Evolutionary conservation across 2,888 invertebrate species (phyloP), one percentile per base, ranked within the genome.

Genomic region (Temnothorax rugatulus): DNA sequence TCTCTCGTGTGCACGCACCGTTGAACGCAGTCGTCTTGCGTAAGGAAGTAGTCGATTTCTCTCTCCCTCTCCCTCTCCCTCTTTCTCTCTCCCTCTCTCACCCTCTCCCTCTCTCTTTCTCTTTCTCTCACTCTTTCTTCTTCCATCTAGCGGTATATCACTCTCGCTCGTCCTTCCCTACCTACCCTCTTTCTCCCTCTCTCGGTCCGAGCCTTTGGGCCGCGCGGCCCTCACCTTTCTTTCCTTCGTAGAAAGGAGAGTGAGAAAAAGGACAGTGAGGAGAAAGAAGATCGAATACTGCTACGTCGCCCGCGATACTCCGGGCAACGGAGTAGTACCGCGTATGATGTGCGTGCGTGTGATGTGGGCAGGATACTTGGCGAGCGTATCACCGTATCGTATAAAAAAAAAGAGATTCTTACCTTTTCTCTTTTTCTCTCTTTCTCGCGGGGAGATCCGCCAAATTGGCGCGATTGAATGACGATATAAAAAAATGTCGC

Each of bases 11-110:
- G 88, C 91, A 88, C 93, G 93, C 93, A 92, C 92, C 91, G 92
- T 91, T 93, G 92, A 92, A 90, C 90, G 90, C 91, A 90, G 92
- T 92, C 90, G 87, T 91, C 90, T 92, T 92, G 92, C 92, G 92
- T 92, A 92, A 92, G 92, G 90, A 92, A 92, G 92, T 92, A 92
- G 92, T 92, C 91, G 89, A 87, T 85, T 89, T 84, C 85, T 79
- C 81, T 79, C 85, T 84, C 86, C 71, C 57, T 75, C 85, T 75
- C 85, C 54, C 59, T 76, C 66, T 25, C 84, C 18, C 41, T 73
- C 76, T 74, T 38, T 75, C 77, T 69, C 73, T 69, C 81, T 86
- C 87, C 76, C 71, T 71, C 79, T 50, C 69, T 61, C 76, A 44
- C 87, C 77, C 84, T 86, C 86, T 61, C 59, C 13, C 63, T 50